Evolutionary conservation across 2,113 vertebrate genomes (phyloP).

Genomic region (Cettia cetti): DNA sequence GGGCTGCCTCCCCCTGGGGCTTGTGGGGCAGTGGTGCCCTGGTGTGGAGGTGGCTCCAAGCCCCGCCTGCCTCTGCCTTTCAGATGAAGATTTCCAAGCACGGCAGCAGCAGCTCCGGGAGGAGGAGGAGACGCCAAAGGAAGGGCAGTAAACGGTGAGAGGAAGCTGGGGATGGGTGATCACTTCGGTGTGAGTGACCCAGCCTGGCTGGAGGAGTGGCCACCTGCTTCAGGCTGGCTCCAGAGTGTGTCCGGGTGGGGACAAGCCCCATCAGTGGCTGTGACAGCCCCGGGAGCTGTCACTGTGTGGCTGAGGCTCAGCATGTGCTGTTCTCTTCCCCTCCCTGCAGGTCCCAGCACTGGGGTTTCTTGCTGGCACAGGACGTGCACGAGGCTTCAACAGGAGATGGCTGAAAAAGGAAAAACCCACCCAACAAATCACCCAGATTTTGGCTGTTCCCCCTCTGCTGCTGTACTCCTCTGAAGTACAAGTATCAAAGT

Average conservation of each 20-base stretch:
- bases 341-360: slow-evolving; percentile 40
- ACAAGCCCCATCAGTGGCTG: fast-evolving
- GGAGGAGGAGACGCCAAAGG: slow-evolving; percentile 74
- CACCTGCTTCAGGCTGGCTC: neutral
- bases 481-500: neutral
- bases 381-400: neutral
- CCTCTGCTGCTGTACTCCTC: neutral
- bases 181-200: fast-evolving
- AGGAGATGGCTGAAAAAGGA: slow-evolving; percentile 32
- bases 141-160: slow-evolving; percentile 84
- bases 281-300: fast-evolving
- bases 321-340: neutral
- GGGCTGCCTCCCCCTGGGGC: neutral
- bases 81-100: slow-evolving; percentile 83
- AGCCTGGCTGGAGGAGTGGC: neutral
- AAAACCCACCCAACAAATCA: neutral
- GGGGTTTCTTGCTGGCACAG: slow-evolving; percentile 36
- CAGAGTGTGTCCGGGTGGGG: fast-evolving
- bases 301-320: neutral
- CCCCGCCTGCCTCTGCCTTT: neutral
- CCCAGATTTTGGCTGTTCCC: slow-evolving; percentile 25
- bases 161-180: neutral
- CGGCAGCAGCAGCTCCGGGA: slow-evolving; percentile 72
- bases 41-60: neutral
- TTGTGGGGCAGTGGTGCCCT: fast-evolving